Evolutionary conservation across 2,113 vertebrate genomes (phyloP), one percentile per base, ranked within the genome.

Genomic region (Rhinoderma darwinii): DNA sequence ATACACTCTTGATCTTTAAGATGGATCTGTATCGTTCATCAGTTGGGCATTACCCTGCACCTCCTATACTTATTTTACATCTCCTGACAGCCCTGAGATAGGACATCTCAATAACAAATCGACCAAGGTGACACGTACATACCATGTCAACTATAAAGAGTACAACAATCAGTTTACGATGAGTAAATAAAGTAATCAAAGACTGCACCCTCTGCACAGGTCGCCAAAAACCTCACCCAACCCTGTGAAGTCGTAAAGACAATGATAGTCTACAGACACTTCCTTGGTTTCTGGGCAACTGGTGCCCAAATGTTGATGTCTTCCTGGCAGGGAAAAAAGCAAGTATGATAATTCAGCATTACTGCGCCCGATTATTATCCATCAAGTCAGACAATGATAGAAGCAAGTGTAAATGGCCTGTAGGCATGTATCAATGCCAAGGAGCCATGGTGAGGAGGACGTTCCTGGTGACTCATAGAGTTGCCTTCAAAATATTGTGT

Each of bases 161-260:
- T 22, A 12, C 14, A 30, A 18, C n/a, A 18, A 27, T 39, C 7
- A 17, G 22, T 43, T n/a, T 27, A 61, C n/a, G 6, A 77, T 74
- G 32, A 37, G 37, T 59, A 39, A 27, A 43, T 75, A 56, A 59
- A 84, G 51, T 54, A 18, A 75, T 43, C n/a, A 77, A 41, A 77
- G 50, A 30, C 50, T 77, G 35, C 41, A 50, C 73, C 73, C 56
- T 66, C 9, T 32, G 25, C 11, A 85, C 20, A n/a, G 74, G 20
- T n/a, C 17, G 84, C 84, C 73, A 85, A 66, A 44, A 61, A 14
- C 74, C 73, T 63, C 84, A 43, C 72, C 72, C 37, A 44, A 18
- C 32, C 9, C 8, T 72, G 66, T 50, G 30, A 78, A 76, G 22
- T n/a, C 47, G 27, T 54, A 3, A 12, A 47, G 39, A 76, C 83